These are phyloP conservation scores for Columbina picui DNA, from an alignment of 2,113 vertebrate species.

Conservation along the genomic window DNA sequence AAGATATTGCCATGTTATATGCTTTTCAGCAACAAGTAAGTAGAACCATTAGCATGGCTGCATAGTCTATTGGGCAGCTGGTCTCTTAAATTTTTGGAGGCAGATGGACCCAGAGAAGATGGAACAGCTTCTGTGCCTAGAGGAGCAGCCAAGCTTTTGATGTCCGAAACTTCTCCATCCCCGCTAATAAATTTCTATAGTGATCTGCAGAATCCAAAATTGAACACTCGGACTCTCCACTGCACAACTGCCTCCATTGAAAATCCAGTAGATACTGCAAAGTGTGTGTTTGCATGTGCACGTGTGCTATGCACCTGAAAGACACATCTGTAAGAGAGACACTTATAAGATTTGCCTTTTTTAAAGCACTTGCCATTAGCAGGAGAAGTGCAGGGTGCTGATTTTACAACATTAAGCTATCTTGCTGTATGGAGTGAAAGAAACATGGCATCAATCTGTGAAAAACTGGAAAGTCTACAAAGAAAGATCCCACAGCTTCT, in stretches of 20 bases:
- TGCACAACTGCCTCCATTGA: background rate
- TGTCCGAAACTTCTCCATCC: background rate
- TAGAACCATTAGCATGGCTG: background rate
- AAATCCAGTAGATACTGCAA: background rate
- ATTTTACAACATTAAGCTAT: background rate
- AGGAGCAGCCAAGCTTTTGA: background rate
- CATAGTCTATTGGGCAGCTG: background rate
- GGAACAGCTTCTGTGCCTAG: background rate
- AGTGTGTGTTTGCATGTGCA: background rate
- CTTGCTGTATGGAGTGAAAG: background rate
- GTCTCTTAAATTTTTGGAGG: background rate
- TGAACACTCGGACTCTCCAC: background rate
- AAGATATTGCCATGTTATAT: background rate
- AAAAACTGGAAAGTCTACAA: conserved; percentile 33
- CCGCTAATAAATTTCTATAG: background rate
- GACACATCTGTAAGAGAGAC: background rate
- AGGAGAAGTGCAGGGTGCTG: background rate
- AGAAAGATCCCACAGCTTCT: conserved; percentile 15
- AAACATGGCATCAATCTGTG: background rate
- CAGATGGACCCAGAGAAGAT: background rate
- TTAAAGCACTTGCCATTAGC: background rate
- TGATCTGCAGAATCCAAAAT: background rate
- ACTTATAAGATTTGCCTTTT: background rate
- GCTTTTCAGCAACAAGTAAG: background rate
- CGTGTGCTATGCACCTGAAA: background rate